phyloP scores from a whole-genome alignment of 1,140 invertebrate genomes.

The Aphis craccivora region DNA sequence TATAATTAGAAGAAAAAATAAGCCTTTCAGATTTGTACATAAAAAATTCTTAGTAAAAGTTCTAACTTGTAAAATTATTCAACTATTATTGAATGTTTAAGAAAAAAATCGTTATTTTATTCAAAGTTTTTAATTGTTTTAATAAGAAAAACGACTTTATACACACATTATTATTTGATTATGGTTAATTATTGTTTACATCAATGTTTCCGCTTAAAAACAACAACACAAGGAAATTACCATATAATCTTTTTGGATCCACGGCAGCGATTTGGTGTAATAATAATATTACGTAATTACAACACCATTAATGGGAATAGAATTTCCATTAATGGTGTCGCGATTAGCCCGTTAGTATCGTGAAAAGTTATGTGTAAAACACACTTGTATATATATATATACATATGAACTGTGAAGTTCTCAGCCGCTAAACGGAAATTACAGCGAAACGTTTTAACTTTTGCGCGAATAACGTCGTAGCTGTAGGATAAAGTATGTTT shows the following conservation, averaged over 20 bases:
- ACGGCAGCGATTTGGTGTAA: not conserved
- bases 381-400: not conserved
- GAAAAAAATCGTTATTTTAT: not conserved
- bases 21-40: not conserved
- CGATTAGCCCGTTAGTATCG: slow-evolving; percentile 9
- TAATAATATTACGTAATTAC: not conserved
- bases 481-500: slow-evolving; percentile 11
- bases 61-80: not conserved
- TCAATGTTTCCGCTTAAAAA: not conserved
- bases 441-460: slow-evolving; percentile 50
- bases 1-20: not conserved
- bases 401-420: not conserved
- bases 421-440: slow-evolving; percentile 18
- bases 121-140: not conserved
- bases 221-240: not conserved
- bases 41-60: not conserved
- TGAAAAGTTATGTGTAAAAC: slow-evolving; percentile 17
- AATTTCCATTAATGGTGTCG: slow-evolving; percentile 3
- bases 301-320: not conserved
- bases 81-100: not conserved
- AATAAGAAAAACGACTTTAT: not conserved
- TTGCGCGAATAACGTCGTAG: not conserved
- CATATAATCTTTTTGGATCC: not conserved
- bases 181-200: not conserved
- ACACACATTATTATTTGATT: not conserved